A percentile compares a stretch with the other conserved stretches of the same genome.
These are phyloP conservation scores for Bradypodion ventrale DNA, from an alignment of 2,797 vertebrate species.

Conservation along the genomic window DNA sequence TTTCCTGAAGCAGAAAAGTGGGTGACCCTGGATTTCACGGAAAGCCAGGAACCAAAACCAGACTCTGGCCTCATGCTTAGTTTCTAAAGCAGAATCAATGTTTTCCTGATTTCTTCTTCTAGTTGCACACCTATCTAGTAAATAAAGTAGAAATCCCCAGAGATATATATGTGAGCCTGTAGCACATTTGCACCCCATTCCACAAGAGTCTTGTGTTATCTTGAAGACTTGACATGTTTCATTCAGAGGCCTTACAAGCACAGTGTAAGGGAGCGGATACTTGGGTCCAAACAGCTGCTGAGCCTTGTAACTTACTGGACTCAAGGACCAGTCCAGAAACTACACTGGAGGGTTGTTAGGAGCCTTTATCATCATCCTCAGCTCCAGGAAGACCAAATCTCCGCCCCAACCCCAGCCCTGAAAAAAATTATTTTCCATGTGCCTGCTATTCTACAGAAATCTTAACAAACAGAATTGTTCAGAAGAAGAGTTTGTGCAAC, in stretches of 20 bases:
- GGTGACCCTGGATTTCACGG: neutral
- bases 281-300: neutral
- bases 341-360: neutral
- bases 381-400: neutral
- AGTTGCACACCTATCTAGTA: neutral
- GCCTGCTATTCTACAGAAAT: neutral
- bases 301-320: neutral
- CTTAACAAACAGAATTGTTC: neutral
- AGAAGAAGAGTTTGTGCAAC: neutral
- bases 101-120: neutral
- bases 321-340: neutral
- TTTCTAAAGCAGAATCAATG: neutral
- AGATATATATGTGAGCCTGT: too few species aligned
- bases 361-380: neutral
- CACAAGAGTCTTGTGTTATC: too few species aligned
- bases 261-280: neutral
- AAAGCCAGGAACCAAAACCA: neutral
- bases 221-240: too few species aligned
- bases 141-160: neutral
- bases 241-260: neutral
- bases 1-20: neutral
- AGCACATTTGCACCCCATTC: too few species aligned
- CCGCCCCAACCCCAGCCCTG: too few species aligned
- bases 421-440: neutral
- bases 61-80: neutral